Percentiles rank a stretch among this genome's conserved stretches.
These are phyloP conservation scores for Dasysyrphus tricinctus DNA, from an alignment of 2,888 invertebrate genomes.

Conservation along the genomic window DNA sequence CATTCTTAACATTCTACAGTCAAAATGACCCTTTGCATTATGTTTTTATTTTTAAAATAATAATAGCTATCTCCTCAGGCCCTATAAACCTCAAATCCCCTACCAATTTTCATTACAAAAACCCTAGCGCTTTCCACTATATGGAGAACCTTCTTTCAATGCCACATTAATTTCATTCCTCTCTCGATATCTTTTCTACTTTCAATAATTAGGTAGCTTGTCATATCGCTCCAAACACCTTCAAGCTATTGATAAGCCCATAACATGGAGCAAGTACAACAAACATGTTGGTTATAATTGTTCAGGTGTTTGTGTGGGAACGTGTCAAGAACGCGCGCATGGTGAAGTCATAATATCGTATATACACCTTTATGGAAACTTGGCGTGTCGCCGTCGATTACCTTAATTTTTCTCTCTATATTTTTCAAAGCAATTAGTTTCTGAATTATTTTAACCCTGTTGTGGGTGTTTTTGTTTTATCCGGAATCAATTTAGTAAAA, in stretches of 20 bases:
- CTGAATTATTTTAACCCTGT: constrained; percentile 2
- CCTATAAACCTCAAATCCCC: background rate
- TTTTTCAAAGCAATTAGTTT: constrained; percentile 11
- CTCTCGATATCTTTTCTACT: constrained; percentile 16
- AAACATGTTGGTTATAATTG: constrained; percentile 49
- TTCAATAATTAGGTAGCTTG: constrained; percentile 23
- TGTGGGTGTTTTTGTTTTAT: constrained; percentile 24
- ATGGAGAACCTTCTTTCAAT: constrained; percentile 43
- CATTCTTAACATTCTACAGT: no score
- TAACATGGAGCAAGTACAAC: constrained; percentile 51
- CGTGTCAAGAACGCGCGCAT: constrained; percentile 69
- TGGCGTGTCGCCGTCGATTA: constrained; percentile 39
- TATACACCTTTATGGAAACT: constrained; percentile 19
- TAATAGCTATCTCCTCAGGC: background rate
- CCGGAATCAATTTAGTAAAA: constrained; percentile 33
- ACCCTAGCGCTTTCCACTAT: background rate
- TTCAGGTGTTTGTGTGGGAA: constrained; percentile 64
- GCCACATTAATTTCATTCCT: constrained; percentile 16
- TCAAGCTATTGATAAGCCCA: constrained; percentile 62
- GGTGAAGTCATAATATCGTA: constrained; percentile 49
- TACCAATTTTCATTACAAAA: background rate
- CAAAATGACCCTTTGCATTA: no score
- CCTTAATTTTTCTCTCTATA: constrained; percentile 8
- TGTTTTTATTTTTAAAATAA: no score
- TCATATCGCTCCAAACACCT: constrained; percentile 59